phyloP scores from a whole-genome alignment of 2,113 vertebrate species.

The Ochotona princeps region DNA sequence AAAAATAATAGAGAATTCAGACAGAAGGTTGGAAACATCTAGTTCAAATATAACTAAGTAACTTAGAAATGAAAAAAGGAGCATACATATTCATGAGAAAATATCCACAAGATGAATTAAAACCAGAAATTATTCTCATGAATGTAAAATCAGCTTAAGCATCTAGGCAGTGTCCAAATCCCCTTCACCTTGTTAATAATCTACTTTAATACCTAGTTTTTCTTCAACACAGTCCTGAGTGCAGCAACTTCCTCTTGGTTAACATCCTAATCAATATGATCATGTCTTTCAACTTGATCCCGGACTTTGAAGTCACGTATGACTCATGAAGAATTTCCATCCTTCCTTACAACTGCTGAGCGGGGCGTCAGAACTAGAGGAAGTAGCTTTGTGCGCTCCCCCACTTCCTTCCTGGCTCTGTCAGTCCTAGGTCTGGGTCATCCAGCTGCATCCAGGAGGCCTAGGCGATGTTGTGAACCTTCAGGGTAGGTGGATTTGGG shows the following conservation, averaged over 20 bases:
- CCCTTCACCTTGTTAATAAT: neutral
- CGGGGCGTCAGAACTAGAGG: conserved; percentile 51
- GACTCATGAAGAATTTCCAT: conserved; percentile 66
- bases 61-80: conserved; percentile 23
- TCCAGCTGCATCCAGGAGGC: conserved; percentile 72
- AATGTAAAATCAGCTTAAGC: neutral
- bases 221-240: neutral
- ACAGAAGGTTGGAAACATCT: neutral
- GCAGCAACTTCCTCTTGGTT: conserved; percentile 35
- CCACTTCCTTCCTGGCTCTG: conserved; percentile 66
- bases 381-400: neutral
- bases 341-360: conserved; percentile 64
- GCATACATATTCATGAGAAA: neutral
- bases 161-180: conserved; percentile 4
- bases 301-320: conserved; percentile 64
- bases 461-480: conserved; percentile 31
- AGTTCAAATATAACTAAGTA: neutral
- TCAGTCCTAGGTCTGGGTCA: conserved; percentile 64
- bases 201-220: conserved; percentile 5
- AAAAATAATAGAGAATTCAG: neutral
- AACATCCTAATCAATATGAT: conserved; percentile 55
- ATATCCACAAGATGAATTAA: conserved; percentile 53
- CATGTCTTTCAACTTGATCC: neutral
- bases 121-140: conserved; percentile 42
- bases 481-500: neutral